A percentile compares a stretch with the other conserved stretches of the same genome.
Evolutionary conservation across 2,888 invertebrate species (phyloP).

Genomic region (Philaethria dido): DNA sequence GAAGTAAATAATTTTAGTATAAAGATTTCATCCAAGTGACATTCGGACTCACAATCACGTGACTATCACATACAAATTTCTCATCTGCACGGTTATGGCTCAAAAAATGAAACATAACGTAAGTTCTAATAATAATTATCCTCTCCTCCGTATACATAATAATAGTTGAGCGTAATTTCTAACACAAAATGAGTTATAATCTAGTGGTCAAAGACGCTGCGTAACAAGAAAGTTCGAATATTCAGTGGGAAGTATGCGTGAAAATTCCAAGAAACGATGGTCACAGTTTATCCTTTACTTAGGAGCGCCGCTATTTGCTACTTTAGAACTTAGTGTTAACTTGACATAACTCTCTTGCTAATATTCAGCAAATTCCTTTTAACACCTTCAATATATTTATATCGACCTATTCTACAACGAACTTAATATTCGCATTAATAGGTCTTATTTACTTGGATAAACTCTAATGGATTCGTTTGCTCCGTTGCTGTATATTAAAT

Average conservation of each 20-base stretch:
- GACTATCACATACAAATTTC: not conserved
- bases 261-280: slow-evolving; percentile 59
- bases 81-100: not conserved
- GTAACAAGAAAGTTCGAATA: slow-evolving; percentile 51
- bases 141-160: not conserved
- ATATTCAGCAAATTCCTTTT: slow-evolving; percentile 9
- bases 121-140: not conserved
- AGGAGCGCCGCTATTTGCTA: slow-evolving; percentile 31
- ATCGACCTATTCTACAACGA: slow-evolving; percentile 4
- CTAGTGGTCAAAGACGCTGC: slow-evolving; percentile 38
- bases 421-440: slow-evolving; percentile 9
- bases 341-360: slow-evolving; percentile 22
- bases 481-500: slow-evolving; percentile 13
- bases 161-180: not conserved
- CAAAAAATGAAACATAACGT: not conserved
- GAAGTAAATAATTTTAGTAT: too few relatives aligned
- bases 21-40: too few relatives aligned
- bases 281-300: slow-evolving; percentile 40
- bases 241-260: slow-evolving; percentile 59
- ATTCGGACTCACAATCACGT: too few relatives aligned
- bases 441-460: slow-evolving; percentile 17
- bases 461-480: slow-evolving; percentile 19
- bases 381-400: slow-evolving; percentile 1
- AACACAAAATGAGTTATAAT: slow-evolving; percentile 37
- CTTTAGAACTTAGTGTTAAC: slow-evolving; percentile 31